phyloP scores from a whole-genome alignment of 2,113 vertebrate genomes.

The Nymphicus hollandicus region DNA sequence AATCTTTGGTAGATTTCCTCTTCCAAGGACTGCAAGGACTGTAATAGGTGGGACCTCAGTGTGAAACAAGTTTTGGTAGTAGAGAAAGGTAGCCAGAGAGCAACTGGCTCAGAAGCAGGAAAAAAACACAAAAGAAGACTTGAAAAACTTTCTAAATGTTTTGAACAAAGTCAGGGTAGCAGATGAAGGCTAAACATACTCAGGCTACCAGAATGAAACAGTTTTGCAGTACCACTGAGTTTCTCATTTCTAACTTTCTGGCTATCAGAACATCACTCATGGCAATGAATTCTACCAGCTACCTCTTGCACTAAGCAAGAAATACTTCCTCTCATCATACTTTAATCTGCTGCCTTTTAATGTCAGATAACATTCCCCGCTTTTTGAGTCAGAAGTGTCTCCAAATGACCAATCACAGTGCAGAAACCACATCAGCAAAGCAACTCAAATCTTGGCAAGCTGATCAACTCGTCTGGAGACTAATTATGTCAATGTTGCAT shows the following conservation, averaged over 20 bases:
- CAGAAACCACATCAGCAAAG: not conserved
- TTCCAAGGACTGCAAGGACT: not conserved
- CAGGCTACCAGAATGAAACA: slow-evolving; percentile 75
- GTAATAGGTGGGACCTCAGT: not conserved
- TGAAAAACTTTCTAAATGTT: not conserved
- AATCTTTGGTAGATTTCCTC: not conserved
- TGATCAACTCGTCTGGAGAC: not conserved
- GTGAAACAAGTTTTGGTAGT: not conserved
- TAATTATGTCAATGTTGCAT: not conserved
- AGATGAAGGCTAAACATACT: slow-evolving; percentile 74
- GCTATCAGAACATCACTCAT: not conserved
- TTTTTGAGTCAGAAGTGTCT: not conserved
- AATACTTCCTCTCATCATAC: not conserved
- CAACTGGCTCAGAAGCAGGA: not conserved
- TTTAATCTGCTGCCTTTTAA: not conserved
- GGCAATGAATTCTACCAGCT: not conserved
- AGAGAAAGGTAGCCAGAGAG: not conserved
- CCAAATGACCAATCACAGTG: not conserved
- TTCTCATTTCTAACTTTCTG: not conserved
- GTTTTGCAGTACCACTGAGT: slow-evolving; percentile 69
- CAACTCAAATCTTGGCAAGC: not conserved
- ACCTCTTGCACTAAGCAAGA: not conserved
- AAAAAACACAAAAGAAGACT: not conserved
- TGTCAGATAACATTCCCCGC: not conserved
- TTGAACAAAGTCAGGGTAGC: slow-evolving; percentile 35